Evolutionary conservation across 1,140 invertebrate genomes (phyloP).

Genomic region (Tenebrio molitor): DNA sequence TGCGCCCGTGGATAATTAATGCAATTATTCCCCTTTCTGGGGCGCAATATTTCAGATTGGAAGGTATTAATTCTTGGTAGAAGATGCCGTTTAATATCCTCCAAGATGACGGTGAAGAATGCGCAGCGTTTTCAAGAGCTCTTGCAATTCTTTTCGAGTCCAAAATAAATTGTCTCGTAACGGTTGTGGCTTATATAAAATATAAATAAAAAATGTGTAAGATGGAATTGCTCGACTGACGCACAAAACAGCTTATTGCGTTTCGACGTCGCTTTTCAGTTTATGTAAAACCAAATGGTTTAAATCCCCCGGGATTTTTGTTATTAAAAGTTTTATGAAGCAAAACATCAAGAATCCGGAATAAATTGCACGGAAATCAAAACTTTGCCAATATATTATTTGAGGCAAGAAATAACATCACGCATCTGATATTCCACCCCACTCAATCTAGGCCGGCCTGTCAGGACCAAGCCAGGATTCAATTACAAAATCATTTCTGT

Average conservation of each 20-base stretch:
- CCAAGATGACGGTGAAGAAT: no score
- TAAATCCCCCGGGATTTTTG: not conserved
- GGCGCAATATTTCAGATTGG: no score
- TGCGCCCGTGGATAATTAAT: not conserved
- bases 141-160: no score
- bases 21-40: no score
- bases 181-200: no score
- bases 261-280: not conserved
- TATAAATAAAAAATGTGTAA: not conserved
- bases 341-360: not conserved
- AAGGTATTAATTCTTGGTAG: no score
- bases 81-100: no score
- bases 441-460: not conserved
- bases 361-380: not conserved
- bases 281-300: not conserved
- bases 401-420: not conserved
- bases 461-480: not conserved
- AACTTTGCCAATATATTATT: not conserved
- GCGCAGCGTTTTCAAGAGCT: no score
- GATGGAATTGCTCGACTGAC: no score
- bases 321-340: not conserved
- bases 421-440: not conserved
- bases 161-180: no score
- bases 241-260: not conserved
- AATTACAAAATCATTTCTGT: not conserved